Evolutionary conservation across 1,140 invertebrate species (phyloP), one percentile per base, ranked within the genome.

Genomic region (Lepidostoma basale): DNA sequence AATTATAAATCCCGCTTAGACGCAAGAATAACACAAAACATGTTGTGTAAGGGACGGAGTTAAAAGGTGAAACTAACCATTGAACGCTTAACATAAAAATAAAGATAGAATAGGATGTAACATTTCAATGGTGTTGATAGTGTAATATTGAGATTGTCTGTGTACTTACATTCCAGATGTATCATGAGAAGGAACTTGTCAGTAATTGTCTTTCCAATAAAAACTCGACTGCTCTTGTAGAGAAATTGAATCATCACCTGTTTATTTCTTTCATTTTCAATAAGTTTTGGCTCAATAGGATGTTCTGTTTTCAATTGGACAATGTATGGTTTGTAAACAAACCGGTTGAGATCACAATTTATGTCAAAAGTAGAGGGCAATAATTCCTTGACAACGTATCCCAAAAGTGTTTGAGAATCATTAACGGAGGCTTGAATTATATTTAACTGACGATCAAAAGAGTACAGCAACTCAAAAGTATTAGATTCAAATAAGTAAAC

Each of bases 221-320:
- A 80, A 64, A 83, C 82, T 72, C 84, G 83, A 74, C 88, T 88
- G 72, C 89, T 89, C 44, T 85, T 87, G 76, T 91, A 90, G 3
- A 93, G 81, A 86, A 92, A 94, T 77, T 93, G 91, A 62, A 91
- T 83, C 84, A 91, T 87, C 26, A 90, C 85, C 81, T 92, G 91
- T 52, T 88, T 89, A 1, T 75, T 75, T 64, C 78, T 81, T 30
- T 81, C 78, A 42, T 81, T 79, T 73, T 87, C 81, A 16, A 91
- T 79, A 56, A 88, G 79, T 49, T 84, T 84, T 5, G 86, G 77
- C 47, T 74, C 75, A 52, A 82, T 83, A 14, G 74, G 72, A 68
- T 84, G 81, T 44, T 81, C 78, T 58, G 79, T 83, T 33, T 85
- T 79, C n/a, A 90, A 77, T 74, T 87, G 86, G 36, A 89, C 76